Percentiles rank a stretch among this genome's conserved stretches.
phyloP scores from a whole-genome alignment of 2,797 vertebrate species.

The Cichlasoma orientale region DNA sequence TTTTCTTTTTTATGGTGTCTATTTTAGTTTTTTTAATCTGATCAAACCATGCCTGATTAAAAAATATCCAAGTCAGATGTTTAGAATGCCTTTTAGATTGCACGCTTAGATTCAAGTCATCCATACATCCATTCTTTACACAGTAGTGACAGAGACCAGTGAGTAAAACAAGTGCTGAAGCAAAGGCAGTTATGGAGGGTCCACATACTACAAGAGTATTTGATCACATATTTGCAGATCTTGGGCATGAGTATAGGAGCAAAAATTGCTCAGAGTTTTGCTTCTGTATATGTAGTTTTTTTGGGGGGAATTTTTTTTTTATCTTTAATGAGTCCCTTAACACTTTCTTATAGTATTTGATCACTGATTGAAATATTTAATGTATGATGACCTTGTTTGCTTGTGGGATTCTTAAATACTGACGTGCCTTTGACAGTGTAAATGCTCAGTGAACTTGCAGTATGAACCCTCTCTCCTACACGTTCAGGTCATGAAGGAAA shows the following conservation, averaged over 20 bases:
- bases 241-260: too few species aligned
- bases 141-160: constrained; percentile 27
- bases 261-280: too few species aligned
- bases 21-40: background rate
- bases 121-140: constrained; percentile 58
- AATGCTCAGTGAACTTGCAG: constrained; percentile 58
- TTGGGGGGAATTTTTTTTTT: too few species aligned
- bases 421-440: background rate
- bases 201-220: constrained; percentile 64
- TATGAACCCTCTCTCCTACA: constrained; percentile 30
- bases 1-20: background rate
- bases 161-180: constrained; percentile 8
- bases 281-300: too few species aligned
- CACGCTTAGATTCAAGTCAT: background rate
- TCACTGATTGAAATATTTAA: background rate
- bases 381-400: background rate
- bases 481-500: constrained; percentile 4
- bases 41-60: background rate
- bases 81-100: background rate
- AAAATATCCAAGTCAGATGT: background rate
- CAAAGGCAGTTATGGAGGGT: constrained; percentile 6
- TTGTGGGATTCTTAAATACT: background rate
- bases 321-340: too few species aligned
- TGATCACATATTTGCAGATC: background rate
- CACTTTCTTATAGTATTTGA: constrained; percentile 33